Percentiles rank a stretch among this genome's conserved stretches.
These are phyloP conservation scores for Schlechtendalia chinensis DNA, from an alignment of 1,140 invertebrate species.

Conservation along the genomic window DNA sequence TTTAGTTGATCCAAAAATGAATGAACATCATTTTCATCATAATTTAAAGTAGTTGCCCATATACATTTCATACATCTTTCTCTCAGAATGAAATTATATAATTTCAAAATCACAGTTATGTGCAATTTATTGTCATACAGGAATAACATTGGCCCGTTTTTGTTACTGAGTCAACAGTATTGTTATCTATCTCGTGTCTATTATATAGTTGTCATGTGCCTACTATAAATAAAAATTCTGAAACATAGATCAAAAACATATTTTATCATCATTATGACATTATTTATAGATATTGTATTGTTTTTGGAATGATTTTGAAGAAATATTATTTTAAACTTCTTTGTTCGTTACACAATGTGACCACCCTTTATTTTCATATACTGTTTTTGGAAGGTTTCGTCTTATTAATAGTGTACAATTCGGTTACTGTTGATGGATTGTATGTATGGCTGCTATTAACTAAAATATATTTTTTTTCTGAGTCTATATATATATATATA, in stretches of 20 bases:
- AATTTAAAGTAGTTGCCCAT: too few species aligned
- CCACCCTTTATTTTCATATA: neutral
- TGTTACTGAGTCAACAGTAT: too few species aligned
- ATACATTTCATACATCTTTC: too few species aligned
- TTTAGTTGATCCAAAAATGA: too few species aligned
- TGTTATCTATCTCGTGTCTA: too few species aligned
- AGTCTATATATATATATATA: neutral
- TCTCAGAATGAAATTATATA: too few species aligned
- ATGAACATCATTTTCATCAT: too few species aligned
- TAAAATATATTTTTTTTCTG: neutral
- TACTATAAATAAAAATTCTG: neutral
- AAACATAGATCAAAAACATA: neutral
- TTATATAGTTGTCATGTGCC: neutral
- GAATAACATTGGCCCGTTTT: too few species aligned
- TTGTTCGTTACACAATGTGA: neutral
- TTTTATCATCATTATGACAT: neutral
- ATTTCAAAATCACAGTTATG: too few species aligned
- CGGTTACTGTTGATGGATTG: neutral
- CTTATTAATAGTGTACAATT: neutral
- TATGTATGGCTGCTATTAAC: neutral
- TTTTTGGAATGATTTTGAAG: too few species aligned
- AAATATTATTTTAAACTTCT: neutral
- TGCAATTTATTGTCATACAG: too few species aligned
- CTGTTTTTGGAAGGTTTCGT: conserved; percentile 8
- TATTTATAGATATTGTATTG: too few species aligned